A percentile compares a stretch with the other conserved stretches of the same genome.
Conservation (phyloP, 2,888 invertebrate genomes). For the Bugula neritina region DNA sequence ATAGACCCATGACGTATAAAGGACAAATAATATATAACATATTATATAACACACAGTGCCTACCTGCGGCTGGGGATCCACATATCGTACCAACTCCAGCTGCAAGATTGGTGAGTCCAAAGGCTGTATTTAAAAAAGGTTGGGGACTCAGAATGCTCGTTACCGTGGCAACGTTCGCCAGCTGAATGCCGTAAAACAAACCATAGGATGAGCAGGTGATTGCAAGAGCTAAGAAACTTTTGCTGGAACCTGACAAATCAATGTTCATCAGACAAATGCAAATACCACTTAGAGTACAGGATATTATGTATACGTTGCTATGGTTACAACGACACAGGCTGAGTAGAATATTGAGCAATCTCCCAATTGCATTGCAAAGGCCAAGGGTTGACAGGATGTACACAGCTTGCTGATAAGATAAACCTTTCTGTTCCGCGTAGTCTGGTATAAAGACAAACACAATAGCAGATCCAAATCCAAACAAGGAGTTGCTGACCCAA, state of each 20-base stretch:
- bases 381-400: slow-evolving; percentile 35
- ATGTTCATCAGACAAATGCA: slow-evolving; percentile 11
- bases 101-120: slow-evolving; percentile 35
- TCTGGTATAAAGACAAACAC: slow-evolving; percentile 36
- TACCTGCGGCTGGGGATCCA: slow-evolving; percentile 36
- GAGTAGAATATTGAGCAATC: neutral
- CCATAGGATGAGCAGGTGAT: slow-evolving; percentile 33
- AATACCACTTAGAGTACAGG: neutral
- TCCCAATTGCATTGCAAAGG: slow-evolving; percentile 28
- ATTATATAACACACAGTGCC: no score
- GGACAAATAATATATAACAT: no score
- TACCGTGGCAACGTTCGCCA: slow-evolving; percentile 33
- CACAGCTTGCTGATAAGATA: slow-evolving; percentile 32
- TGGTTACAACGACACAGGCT: neutral
- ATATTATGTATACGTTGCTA: neutral
- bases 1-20: no score
- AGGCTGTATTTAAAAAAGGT: slow-evolving; percentile 32
- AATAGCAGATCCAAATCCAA: slow-evolving; percentile 32
- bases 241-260: slow-evolving; percentile 32
- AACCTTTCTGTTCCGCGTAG: slow-evolving; percentile 32
- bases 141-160: slow-evolving; percentile 33
- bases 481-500: slow-evolving; percentile 34
- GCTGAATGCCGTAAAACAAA: slow-evolving; percentile 34
- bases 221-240: neutral
- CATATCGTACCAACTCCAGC: slow-evolving; percentile 34